These are phyloP conservation scores for Saxicola maurus DNA, from an alignment of 2,797 vertebrate species.

Conservation along the genomic window DNA sequence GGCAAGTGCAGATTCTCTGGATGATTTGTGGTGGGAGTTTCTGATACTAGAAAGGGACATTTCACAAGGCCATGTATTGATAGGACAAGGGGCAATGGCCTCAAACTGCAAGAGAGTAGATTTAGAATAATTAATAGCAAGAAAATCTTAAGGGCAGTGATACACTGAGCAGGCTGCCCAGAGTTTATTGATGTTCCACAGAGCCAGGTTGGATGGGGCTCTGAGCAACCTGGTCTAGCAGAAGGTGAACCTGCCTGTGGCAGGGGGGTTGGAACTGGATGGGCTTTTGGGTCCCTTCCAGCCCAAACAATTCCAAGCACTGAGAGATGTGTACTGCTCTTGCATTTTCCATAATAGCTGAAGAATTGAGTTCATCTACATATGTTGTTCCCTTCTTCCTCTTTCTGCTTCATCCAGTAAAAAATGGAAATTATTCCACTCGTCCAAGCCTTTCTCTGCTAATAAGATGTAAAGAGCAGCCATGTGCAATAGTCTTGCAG, in stretches of 20 bases:
- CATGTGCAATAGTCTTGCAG: neutral
- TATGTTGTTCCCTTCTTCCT: neutral
- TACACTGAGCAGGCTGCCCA: neutral
- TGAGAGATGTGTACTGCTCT: neutral
- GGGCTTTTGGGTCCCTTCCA: neutral
- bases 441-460: neutral
- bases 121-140: neutral
- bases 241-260: neutral
- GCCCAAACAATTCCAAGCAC: neutral
- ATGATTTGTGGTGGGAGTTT: neutral
- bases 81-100: neutral
- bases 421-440: neutral
- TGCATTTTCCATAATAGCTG: neutral
- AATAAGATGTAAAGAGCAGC: neutral
- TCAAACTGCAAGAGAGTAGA: neutral
- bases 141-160: neutral
- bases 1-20: neutral
- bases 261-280: neutral
- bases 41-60: neutral
- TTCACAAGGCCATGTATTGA: fast-evolving
- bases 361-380: neutral
- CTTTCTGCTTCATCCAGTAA: neutral
- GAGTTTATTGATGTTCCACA: neutral
- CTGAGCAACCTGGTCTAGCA: neutral
- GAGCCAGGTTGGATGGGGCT: neutral